A percentile compares a stretch with the other conserved stretches of the same genome.
phyloP scores from a whole-genome alignment of 2,113 vertebrate species.

The Pseudopipra pipra region DNA sequence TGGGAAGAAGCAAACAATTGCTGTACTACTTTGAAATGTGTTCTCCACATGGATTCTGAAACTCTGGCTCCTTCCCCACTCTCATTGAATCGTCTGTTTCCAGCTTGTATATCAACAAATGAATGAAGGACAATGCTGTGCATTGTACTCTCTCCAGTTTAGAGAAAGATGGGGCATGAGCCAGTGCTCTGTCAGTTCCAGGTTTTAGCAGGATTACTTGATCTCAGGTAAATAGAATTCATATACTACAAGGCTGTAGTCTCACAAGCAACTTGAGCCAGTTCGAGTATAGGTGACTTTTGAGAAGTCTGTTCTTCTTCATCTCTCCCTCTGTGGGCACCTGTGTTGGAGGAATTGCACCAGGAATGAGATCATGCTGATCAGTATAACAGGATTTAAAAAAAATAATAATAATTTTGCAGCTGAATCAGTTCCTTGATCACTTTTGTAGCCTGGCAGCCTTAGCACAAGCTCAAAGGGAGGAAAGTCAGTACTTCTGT shows the following conservation, averaged over 20 bases:
- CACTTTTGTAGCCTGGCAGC: not conserved
- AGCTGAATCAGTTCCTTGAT: not conserved
- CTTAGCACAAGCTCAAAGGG: not conserved
- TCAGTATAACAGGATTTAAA: fast-evolving
- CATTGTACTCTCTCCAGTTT: not conserved
- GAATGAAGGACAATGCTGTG: not conserved
- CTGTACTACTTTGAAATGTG: not conserved
- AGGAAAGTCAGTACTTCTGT: not conserved
- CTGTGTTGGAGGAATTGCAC: not conserved
- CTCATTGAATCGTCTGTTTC: not conserved
- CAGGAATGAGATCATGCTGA: not conserved
- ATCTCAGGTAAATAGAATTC: not conserved
- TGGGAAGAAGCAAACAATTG: not conserved
- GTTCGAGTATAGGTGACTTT: not conserved
- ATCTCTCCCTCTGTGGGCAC: not conserved
- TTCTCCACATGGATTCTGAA: not conserved
- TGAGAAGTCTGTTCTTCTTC: not conserved
- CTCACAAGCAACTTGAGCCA: not conserved
- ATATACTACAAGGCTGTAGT: not conserved
- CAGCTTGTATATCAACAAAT: not conserved
- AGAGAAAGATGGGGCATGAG: not conserved
- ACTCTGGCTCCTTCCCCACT: not conserved
- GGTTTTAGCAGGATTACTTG: not conserved
- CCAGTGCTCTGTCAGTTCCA: not conserved
- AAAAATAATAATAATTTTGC: not conserved